Base-by-base conservation (phyloP, 1,140 invertebrate genomes). In the Ips typographus region DNA sequence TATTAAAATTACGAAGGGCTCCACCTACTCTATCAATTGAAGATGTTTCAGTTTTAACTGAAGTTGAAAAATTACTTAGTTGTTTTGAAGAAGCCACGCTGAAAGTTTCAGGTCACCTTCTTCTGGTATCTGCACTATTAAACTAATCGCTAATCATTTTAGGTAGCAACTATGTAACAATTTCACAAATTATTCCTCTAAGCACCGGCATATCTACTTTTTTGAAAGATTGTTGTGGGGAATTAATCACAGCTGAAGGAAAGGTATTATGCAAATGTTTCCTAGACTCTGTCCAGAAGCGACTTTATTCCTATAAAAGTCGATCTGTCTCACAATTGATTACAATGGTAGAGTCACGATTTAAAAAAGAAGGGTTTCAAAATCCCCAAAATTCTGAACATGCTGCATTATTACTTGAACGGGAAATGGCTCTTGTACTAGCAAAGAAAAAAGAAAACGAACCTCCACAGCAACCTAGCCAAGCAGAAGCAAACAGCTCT, bases 291-390 rank as follows among this genome's bases (percentile, higher is more conserved):
- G 39, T 42, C 22, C 49, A 60, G 39, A 47, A 59, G n/a, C 59
- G 39, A 36, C 39, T 68, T 2, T 51, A 47, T 38, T 39, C 41
- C 6, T 68, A 68, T 40, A 57, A 68, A 42, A 61, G 22, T 42
- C 53, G 47, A 43, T 40, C 4, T 4, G 58, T 68, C 37, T 47
- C 66, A 4, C 39, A 39, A 62, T 41, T 68, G 6, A n/a, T 0
- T 7, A 68, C 58, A 52, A 53, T 68, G 4, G 22, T 60, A 4
- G 66, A 68, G n/a, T 58, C 66, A 38, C 42, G 47, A 42, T 68
- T 68, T 52, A 61, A 68, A 44, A 40, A 68, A 56, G 59, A 68
- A 42, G 57, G 51, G 4, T 68, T 68, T 22, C 41, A n/a, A 62
- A 52, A 40, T 38, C 8, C 6, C n/a, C 47, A 62, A 36, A 68